These are phyloP conservation scores for Argyresthia goedartella DNA, from an alignment of 2,888 invertebrate species.

Conservation along the genomic window DNA sequence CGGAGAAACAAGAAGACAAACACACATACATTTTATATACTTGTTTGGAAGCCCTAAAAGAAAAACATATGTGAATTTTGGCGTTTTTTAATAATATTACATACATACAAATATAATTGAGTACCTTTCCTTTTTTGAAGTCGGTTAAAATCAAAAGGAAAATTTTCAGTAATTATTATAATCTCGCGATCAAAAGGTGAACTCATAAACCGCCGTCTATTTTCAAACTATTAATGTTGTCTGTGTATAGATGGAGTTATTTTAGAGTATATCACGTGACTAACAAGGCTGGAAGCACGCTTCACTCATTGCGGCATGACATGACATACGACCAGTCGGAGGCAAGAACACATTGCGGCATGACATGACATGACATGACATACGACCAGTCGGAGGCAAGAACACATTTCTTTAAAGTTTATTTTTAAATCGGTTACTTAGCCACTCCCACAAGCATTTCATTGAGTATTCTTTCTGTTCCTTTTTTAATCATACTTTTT, in stretches of 20 bases:
- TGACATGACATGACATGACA: no score
- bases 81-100: no score
- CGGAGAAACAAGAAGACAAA: no score
- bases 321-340: conserved; percentile 28
- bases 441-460: conserved; percentile 36
- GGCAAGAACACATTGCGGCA: conserved; percentile 19
- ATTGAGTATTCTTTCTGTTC: conserved; percentile 38
- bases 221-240: no score
- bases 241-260: not conserved
- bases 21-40: no score
- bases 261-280: conserved; percentile 18
- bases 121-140: no score
- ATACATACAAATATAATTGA: no score
- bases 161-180: not conserved
- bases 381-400: conserved; percentile 23
- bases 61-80: no score
- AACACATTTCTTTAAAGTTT: conserved; percentile 25
- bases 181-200: not conserved
- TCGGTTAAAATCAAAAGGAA: no score
- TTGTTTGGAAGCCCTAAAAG: no score
- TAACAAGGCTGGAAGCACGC: conserved; percentile 36
- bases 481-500: conserved; percentile 8
- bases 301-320: no score
- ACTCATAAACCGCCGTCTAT: no score
- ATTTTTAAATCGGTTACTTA: conserved; percentile 33